A percentile compares a stretch with the other conserved stretches of the same genome.
phyloP scores from a whole-genome alignment of 2,113 vertebrate species.

The Aythya baeri region DNA sequence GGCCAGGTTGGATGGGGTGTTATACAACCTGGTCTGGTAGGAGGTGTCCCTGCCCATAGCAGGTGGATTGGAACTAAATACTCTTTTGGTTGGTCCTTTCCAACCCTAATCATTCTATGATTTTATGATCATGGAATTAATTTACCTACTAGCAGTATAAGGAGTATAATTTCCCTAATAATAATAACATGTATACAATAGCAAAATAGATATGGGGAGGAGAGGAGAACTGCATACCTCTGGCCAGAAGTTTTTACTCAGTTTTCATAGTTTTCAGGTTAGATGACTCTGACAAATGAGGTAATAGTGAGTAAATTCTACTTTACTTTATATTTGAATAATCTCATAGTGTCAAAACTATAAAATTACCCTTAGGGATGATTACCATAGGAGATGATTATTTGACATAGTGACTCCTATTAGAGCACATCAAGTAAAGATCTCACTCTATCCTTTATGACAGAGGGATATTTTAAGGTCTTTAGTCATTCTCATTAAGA shows the following conservation, averaged over 20 bases:
- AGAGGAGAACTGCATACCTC: neutral
- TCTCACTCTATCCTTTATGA: neutral
- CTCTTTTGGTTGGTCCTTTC: too few species aligned
- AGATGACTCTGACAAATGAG: neutral
- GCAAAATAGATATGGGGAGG: neutral
- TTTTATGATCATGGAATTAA: neutral
- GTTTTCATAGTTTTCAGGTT: neutral
- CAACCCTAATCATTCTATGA: too few species aligned
- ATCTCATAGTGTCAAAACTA: neutral
- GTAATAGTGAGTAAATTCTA: neutral
- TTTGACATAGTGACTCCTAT: neutral
- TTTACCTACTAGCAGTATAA: neutral
- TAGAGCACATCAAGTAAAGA: neutral
- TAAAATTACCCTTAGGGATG: neutral
- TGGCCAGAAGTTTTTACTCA: neutral
- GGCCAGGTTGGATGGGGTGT: too few species aligned
- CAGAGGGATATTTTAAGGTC: constrained; percentile 21
- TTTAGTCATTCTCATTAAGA: neutral
- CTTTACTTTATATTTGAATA: constrained; percentile 42
- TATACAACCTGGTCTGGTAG: too few species aligned
- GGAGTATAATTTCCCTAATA: neutral
- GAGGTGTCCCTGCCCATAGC: too few species aligned
- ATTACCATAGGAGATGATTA: neutral
- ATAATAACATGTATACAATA: neutral
- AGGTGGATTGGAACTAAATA: too few species aligned